Percentiles rank a stretch among this genome's conserved stretches.
These are phyloP conservation scores for Corydoras maculifer DNA, from an alignment of 2,113 vertebrate genomes.

Conservation along the genomic window DNA sequence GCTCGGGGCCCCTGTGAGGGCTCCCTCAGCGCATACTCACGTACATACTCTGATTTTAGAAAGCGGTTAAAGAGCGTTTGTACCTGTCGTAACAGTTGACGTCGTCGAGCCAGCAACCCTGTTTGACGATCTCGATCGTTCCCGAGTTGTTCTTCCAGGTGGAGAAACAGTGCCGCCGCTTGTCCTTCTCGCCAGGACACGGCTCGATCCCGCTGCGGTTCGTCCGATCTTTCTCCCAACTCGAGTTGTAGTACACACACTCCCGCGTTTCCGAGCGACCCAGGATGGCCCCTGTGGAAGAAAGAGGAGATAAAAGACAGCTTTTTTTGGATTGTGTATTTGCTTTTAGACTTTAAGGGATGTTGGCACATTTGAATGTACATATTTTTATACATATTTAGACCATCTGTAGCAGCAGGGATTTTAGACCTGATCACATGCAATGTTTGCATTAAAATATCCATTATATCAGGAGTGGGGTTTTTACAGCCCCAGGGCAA, in stretches of 20 bases:
- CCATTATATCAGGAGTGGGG: too few relatives aligned
- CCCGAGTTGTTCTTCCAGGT: conserved; percentile 97
- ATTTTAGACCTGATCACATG: too few relatives aligned
- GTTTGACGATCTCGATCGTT: conserved; percentile 86
- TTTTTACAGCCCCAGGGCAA: too few relatives aligned
- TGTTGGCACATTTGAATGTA: too few relatives aligned
- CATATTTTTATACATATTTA: too few relatives aligned
- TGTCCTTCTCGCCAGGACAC: conserved; percentile 89
- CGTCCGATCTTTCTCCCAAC: conserved; percentile 95
- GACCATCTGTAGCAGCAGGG: too few relatives aligned
- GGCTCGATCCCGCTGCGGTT: conserved; percentile 87
- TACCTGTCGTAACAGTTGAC: conserved; percentile 98
- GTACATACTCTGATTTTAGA: neutral
- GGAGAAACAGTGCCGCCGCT: conserved; percentile 91
- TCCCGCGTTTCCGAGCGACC: conserved; percentile 94
- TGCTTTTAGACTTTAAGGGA: too few relatives aligned
- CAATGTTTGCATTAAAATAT: too few relatives aligned
- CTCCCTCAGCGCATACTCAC: neutral
- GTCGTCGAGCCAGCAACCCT: conserved; percentile 98
- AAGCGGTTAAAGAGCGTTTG: neutral
- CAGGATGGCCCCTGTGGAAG: conserved; percentile 82
- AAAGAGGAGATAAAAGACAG: neutral
- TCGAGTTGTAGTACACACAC: conserved; percentile 91
- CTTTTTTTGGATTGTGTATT: too few relatives aligned
- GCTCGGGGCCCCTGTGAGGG: neutral